Base-by-base conservation (phyloP, 2,888 invertebrate genomes). In the Apodemia zela region DNA sequence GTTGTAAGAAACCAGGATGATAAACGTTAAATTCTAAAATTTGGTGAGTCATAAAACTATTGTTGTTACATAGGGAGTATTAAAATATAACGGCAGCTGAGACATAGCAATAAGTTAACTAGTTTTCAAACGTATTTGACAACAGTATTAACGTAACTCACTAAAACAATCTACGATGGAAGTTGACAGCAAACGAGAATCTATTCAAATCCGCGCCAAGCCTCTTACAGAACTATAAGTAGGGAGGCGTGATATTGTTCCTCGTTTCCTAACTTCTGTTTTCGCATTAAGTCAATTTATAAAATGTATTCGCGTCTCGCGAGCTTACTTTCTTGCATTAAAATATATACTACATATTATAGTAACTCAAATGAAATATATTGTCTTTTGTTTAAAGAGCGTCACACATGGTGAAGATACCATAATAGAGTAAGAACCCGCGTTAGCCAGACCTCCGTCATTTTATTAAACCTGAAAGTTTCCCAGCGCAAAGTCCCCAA, bases 141-240 rank as follows among this genome's bases (percentile, higher is more conserved):
- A 42, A 42, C 15, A 42, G 42, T 42, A n/a, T 18, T 18, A 18
- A 18, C 17, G 49, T 49, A 18, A 18, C 25, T 54, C 25, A 11
- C 18, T 54, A 54, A 54, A 25, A 54, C 54, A 54, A 25, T 54
- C 21, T 54, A 54, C 54, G 21, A 18, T 18, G 11, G 25, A 54
- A 54, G 54, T 54, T 54, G 54, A 54, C 54, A 54, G 25, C 21
- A 54, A 54, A 54, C 21, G 54, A 15, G 25, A 54, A 54, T 54
- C 21, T 54, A 54, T 54, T 54, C 54, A 54, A 54, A 54, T 54
- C 51, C 49, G 10, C 17, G 18, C 8, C n/a, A 49, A 49, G 49
- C 49, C 49, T 49, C 49, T 49, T 49, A 49, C 49, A 49, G 49
- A 49, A 49, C 49, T 49, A 49, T 49, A 49, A 49, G 49, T 49